Base-by-base conservation (phyloP, 2,888 invertebrate genomes). In the Volucella bombylans region DNA sequence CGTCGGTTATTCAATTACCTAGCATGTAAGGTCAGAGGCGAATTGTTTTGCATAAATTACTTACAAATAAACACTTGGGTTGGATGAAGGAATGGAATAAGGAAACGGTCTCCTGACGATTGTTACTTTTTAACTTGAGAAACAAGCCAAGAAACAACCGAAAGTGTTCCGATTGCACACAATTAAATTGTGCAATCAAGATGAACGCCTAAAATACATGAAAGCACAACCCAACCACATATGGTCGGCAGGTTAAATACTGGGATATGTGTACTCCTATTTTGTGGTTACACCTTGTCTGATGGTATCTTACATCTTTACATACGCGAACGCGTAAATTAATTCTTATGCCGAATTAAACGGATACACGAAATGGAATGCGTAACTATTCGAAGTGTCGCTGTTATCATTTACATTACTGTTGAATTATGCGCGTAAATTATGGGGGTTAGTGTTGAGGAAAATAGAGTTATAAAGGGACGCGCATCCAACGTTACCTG, bases 1-100 rank as follows among this genome's bases (percentile, higher is more conserved):
- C 45, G 64, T 31, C 57, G 43, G 72, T 65, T 79, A 64, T 72
- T 79, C 78, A 79, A 79, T 79, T 79, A 79, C 65, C 57, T 2
- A 59, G 45, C 52, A 68, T 61, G 52, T 38, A 79, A 79, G 78
- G 78, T 71, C 78, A 71, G 45, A 65, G 65, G 52, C 64, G 57
- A 79, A 79, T 45, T 39, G 49, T 62, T 77, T 77, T 77, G 68
- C 61, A 77, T 77, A 78, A 41, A 69, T 49, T 69, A 55, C 15
- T 2, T 38, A 52, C 62, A 55, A 11, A 4, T 11, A 43, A 54
- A 23, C 52, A 43, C 12, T 43, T 64, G 38, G 31, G 14, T 23
- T 14, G 14, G 23, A 38, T n/a, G 11, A n/a, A 31, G 31, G 31
- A 31, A 31, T 4, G 31, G 31, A 31, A 6, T 31, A 31, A 31